These are phyloP conservation scores for Plectropomus leopardus DNA, from an alignment of 2,113 vertebrate species.

Conservation along the genomic window DNA sequence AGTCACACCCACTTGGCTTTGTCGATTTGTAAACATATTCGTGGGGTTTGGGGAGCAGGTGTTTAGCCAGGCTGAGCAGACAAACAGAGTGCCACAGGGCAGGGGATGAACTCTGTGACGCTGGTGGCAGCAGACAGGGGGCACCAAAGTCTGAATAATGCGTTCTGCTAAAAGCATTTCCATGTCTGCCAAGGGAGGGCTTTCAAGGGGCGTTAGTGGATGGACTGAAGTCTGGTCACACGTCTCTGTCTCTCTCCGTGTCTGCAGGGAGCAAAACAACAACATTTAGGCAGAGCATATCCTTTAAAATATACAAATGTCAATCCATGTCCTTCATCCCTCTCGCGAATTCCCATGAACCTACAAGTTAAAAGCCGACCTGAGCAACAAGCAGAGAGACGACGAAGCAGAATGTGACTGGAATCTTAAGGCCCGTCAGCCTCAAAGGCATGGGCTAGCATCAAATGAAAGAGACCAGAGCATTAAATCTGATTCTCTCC, in stretches of 20 bases:
- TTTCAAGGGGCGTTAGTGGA: slow-evolving; percentile 49
- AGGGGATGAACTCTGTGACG: slow-evolving; percentile 11
- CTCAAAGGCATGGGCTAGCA: neutral
- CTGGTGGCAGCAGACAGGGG: slow-evolving; percentile 62
- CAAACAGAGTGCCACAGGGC: slow-evolving; percentile 17
- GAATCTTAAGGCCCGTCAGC: slow-evolving; percentile 37
- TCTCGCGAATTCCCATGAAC: slow-evolving; percentile 37
- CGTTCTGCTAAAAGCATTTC: slow-evolving; percentile 60
- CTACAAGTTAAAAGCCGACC: slow-evolving; percentile 39
- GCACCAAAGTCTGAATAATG: slow-evolving; percentile 57
- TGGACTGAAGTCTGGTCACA: slow-evolving; percentile 56
- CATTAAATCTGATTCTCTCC: slow-evolving; percentile 10
- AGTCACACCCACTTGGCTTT: slow-evolving; percentile 54
- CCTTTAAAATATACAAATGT: slow-evolving; percentile 62
- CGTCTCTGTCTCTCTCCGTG: slow-evolving; percentile 18
- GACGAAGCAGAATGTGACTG: slow-evolving; percentile 23
- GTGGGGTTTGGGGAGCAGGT: slow-evolving; percentile 35
- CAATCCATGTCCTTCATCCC: slow-evolving; percentile 51
- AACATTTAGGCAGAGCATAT: slow-evolving; percentile 49
- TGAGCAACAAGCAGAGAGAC: slow-evolving; percentile 28
- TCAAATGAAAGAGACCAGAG: slow-evolving; percentile 2
- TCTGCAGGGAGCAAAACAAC: slow-evolving; percentile 57
- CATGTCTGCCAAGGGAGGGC: slow-evolving; percentile 44
- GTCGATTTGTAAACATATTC: slow-evolving; percentile 71
- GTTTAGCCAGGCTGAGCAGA: slow-evolving; percentile 35